Evolutionary conservation across 2,797 vertebrate species (phyloP).

Genomic region (Melanotaenia trifasciata): DNA sequence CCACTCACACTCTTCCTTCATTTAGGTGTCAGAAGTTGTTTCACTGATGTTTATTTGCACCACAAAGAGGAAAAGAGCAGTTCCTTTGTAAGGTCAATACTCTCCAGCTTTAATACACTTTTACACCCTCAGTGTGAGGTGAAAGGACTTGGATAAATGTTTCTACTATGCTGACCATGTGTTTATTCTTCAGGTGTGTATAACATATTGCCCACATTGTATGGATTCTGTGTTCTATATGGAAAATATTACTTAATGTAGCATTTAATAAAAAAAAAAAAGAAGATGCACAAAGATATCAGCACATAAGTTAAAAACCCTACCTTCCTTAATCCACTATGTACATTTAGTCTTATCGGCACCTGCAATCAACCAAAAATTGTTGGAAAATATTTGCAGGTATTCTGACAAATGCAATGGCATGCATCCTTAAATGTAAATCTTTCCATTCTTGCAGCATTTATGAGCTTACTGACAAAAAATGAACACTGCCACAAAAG

Average conservation of each 20-base stretch:
- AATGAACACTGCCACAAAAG: neutral
- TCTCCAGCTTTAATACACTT: neutral
- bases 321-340: no score
- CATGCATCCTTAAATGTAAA: no score
- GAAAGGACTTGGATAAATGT: conserved; percentile 13
- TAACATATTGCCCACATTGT: neutral
- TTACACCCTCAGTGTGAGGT: conserved; percentile 6
- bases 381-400: neutral
- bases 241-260: neutral
- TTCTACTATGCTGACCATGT: conserved; percentile 3
- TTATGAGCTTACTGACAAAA: neutral
- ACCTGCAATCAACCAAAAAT: neutral
- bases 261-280: neutral
- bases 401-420: neutral
- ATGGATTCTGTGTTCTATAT: neutral
- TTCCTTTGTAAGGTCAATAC: conserved; percentile 1
- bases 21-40: neutral
- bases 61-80: neutral
- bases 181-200: conserved; percentile 10
- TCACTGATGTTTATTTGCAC: neutral
- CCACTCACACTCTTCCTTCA: neutral
- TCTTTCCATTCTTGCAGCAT: neutral
- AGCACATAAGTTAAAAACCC: no score
- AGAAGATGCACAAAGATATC: neutral
- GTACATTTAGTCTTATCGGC: neutral